These are phyloP conservation scores for Acrobasis repandana DNA, from an alignment of 2,888 invertebrate species.

Conservation along the genomic window DNA sequence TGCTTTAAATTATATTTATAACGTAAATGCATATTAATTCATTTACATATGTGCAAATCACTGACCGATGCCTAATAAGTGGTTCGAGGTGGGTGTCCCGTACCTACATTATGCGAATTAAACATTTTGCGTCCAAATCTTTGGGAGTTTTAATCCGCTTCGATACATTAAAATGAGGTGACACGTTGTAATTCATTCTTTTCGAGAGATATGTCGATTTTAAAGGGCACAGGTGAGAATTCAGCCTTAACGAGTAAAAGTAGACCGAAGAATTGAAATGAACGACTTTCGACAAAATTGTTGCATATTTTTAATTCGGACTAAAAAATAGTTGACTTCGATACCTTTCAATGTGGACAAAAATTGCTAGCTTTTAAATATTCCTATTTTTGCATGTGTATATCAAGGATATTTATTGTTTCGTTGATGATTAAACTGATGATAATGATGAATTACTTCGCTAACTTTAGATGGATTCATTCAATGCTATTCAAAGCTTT, in stretches of 20 bases:
- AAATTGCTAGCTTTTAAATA: neutral
- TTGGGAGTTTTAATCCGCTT: slow-evolving; percentile 32
- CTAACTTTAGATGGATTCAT: too few species aligned
- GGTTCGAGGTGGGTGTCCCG: too few species aligned
- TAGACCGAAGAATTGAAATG: slow-evolving; percentile 26
- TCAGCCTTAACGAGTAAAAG: slow-evolving; percentile 23
- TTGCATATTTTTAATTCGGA: neutral
- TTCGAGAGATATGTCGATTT: slow-evolving; percentile 32
- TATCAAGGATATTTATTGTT: too few species aligned
- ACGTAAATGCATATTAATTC: too few species aligned
- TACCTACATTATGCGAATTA: neutral
- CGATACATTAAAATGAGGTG: slow-evolving; percentile 25
- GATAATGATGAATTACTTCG: too few species aligned
- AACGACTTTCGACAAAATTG: slow-evolving; percentile 18
- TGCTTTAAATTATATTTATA: too few species aligned
- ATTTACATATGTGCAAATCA: too few species aligned
- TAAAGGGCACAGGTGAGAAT: slow-evolving; percentile 34
- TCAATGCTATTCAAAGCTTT: too few species aligned
- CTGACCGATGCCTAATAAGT: too few species aligned
- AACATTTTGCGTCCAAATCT: slow-evolving; percentile 32
- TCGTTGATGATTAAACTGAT: too few species aligned
- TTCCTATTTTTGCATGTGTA: too few species aligned
- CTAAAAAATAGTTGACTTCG: neutral
- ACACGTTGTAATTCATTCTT: slow-evolving; percentile 22
- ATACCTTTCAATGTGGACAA: neutral